These are phyloP conservation scores for Ophioderma brevispina DNA, from an alignment of 35 echinoderm and acorn worm genomes.

Conservation along the genomic window DNA sequence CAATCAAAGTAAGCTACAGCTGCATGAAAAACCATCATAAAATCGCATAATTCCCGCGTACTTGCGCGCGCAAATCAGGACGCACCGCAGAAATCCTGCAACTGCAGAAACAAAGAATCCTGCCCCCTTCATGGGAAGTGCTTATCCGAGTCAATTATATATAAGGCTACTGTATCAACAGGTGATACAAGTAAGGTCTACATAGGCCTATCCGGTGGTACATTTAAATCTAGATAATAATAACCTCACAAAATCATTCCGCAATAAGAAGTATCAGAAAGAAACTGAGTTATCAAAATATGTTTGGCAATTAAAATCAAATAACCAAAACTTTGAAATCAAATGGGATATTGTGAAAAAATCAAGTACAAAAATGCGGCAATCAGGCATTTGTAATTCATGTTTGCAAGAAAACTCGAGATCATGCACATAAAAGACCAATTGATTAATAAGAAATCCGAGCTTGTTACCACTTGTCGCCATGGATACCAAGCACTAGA, in stretches of 20 bases:
- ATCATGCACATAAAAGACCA: neutral
- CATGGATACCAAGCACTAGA: neutral
- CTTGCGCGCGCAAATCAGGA: no score
- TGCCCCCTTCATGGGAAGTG: constrained; percentile 32
- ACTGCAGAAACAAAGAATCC: constrained; percentile 32
- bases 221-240: constrained; percentile 26
- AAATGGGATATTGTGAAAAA: neutral
- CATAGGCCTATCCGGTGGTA: constrained; percentile 21
- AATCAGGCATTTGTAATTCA: neutral
- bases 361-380: neutral
- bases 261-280: neutral
- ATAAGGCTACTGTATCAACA: constrained; percentile 25
- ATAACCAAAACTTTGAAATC: neutral
- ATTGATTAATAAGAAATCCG: neutral
- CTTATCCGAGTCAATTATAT: neutral
- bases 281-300: constrained; percentile 29
- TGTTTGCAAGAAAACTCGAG: neutral
- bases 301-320: neutral
- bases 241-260: constrained; percentile 21
- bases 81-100: neutral
- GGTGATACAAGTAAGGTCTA: neutral
- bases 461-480: neutral
- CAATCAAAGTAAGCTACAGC: constrained; percentile 33
- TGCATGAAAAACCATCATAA: constrained; percentile 16
- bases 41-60: neutral